Base-by-base conservation (phyloP, 2,113 vertebrate genomes). In the Pteruthius melanotis region DNA sequence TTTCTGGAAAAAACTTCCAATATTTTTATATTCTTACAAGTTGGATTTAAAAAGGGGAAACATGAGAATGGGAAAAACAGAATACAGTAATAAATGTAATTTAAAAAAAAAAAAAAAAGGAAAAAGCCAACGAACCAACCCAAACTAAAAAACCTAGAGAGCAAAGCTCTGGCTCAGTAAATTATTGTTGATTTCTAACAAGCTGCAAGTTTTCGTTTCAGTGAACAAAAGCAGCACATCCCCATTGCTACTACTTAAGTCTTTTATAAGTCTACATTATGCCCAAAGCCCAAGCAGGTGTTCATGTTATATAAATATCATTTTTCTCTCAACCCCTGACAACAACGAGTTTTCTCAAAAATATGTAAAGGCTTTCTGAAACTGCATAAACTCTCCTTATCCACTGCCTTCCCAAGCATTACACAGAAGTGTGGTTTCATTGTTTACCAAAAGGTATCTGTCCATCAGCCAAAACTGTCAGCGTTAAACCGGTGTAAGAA, bases 21-120 rank as follows among this genome's bases (percentile, higher is more conserved):
- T 3, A 1, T 28, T 63, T 74, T 7, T 14, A n/a, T 24, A 54
- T 9, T 28, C 19, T 89, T 78, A 44, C 21, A 69, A n/a, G 44
- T 22, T 3, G 11, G 47, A 37, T 35, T 57, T 42, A 31, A 1
- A 3, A 61, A 83, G 11, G 18, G 18, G 42, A 65, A 61, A 69
- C 83, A 49, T 4, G 19, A 90, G 20, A 26, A 83, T 33, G 33
- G 20, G 31, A 47, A 75, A 75, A 75, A 2, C 5, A 47, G 30
- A 80, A 54, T 20, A n/a, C 17, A 40, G 15, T 56, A 33, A 11
- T 49, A 59, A 65, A 37, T 4, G 8, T 20, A 17, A 65, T 13
- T 14, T 5, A 1, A 44, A 16, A n/a, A 24, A 45, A 40, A 7
- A 0, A 22, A 28, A 23, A 8, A 8, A 28, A 76, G 31, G 6